Conservation (phyloP, 2,113 vertebrate genomes). For the Meriones unguiculatus region DNA sequence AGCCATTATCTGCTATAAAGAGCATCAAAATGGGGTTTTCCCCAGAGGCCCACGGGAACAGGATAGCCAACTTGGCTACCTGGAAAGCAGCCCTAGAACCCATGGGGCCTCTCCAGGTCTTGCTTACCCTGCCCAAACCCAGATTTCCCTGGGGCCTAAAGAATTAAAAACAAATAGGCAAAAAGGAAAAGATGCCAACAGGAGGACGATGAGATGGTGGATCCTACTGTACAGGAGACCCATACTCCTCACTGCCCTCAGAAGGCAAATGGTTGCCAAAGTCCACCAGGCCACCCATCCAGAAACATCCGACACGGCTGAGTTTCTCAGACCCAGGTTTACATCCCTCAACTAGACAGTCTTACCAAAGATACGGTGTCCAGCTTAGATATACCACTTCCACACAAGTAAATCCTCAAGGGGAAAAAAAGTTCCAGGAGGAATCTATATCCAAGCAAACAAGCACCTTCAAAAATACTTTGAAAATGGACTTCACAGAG, state of each 20-base stretch:
- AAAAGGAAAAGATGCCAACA: not conserved
- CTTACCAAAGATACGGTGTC: not conserved
- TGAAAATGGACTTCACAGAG: not conserved
- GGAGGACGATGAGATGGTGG: not conserved
- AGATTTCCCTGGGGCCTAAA: not conserved
- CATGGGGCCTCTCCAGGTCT: not conserved
- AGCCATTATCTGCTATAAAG: not conserved
- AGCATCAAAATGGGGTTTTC: not conserved
- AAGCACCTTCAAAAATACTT: not conserved
- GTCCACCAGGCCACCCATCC: not conserved
- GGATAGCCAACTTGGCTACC: not conserved
- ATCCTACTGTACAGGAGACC: not conserved
- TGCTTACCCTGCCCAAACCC: not conserved
- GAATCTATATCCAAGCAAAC: not conserved
- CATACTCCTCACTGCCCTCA: not conserved
- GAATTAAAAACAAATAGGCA: not conserved
- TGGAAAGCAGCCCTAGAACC: not conserved
- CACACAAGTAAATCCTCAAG: not conserved
- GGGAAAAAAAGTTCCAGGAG: not conserved
- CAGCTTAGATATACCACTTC: not conserved
- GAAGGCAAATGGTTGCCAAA: not conserved
- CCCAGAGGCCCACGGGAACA: not conserved
- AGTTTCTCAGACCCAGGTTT: not conserved
- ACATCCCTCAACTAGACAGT: not conserved
- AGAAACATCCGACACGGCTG: not conserved